Percentiles rank a stretch among this genome's conserved stretches.
phyloP scores from a whole-genome alignment of 2,113 vertebrate genomes.

The Pao palembangensis region DNA sequence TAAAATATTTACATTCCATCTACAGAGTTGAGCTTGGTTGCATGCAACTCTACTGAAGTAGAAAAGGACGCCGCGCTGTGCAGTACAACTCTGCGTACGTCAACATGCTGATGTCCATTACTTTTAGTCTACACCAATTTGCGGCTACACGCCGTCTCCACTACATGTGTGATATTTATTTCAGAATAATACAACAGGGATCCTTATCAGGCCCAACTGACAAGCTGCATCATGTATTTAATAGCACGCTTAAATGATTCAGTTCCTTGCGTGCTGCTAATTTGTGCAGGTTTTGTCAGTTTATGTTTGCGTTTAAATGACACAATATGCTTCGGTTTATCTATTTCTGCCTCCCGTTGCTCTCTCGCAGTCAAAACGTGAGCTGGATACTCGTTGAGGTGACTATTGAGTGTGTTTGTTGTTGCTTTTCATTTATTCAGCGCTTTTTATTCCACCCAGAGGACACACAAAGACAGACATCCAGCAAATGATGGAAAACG shows the following conservation, averaged over 20 bases:
- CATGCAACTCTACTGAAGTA: conserved; percentile 40
- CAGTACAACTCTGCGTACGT: not conserved
- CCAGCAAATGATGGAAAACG: too few species aligned
- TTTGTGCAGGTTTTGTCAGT: conserved; percentile 36
- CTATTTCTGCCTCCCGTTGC: conserved; percentile 1
- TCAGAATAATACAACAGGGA: conserved; percentile 17
- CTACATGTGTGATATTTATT: conserved; percentile 12
- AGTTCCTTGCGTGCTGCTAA: conserved; percentile 22
- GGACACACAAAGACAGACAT: too few species aligned
- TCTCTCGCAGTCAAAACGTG: conserved; percentile 9
- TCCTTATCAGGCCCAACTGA: conserved; percentile 30
- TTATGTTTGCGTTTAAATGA: conserved; percentile 22
- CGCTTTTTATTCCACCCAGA: not conserved
- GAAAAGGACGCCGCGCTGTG: conserved; percentile 23
- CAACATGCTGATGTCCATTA: too few species aligned
- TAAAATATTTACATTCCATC: conserved; percentile 77
- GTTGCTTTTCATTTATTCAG: not conserved
- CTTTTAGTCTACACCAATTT: conserved; percentile 1
- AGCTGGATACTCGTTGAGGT: conserved; percentile 1
- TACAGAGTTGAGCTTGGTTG: conserved; percentile 51
- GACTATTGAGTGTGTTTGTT: not conserved
- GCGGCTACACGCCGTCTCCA: not conserved
- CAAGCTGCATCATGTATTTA: conserved; percentile 41
- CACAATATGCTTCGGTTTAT: conserved; percentile 21
- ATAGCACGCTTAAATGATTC: conserved; percentile 11